Percentiles rank a stretch among this genome's conserved stretches.
These are phyloP conservation scores for Eupithecia subfuscata DNA, from an alignment of 2,888 invertebrate genomes.

Conservation along the genomic window DNA sequence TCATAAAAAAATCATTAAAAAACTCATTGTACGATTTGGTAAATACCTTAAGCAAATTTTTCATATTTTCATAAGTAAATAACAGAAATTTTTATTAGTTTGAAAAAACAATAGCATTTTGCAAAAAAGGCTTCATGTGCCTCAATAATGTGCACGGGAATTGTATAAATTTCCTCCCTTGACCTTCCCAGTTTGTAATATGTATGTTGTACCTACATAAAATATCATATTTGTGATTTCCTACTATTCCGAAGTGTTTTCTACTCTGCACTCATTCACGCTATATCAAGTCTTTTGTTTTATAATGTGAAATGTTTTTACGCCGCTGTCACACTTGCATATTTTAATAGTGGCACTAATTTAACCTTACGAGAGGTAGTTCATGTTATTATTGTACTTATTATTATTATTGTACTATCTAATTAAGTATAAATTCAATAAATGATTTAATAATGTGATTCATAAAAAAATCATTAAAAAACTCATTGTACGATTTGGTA, in stretches of 20 bases:
- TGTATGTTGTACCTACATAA: too few species aligned
- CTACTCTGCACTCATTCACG: slow-evolving; percentile 20
- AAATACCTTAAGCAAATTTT: too few species aligned
- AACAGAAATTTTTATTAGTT: too few species aligned
- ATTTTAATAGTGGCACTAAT: slow-evolving; percentile 13
- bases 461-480: not conserved
- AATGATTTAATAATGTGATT: not conserved
- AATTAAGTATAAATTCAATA: not conserved
- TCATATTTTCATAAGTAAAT: too few species aligned
- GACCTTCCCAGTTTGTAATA: slow-evolving; percentile 17
- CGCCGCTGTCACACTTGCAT: slow-evolving; percentile 17
- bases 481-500: too few species aligned
- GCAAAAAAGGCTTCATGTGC: not conserved
- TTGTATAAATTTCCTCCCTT: slow-evolving; percentile 18
- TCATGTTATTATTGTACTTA: not conserved
- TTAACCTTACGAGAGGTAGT: slow-evolving; percentile 18
- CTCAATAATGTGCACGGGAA: not conserved
- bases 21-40: too few species aligned
- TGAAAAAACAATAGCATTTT: too few species aligned
- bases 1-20: not conserved
- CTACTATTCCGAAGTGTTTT: slow-evolving; percentile 10
- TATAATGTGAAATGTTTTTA: slow-evolving; percentile 22
- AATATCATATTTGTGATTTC: slow-evolving; percentile 10
- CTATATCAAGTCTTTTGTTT: slow-evolving; percentile 29
- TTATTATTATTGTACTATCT: too few species aligned